Conservation (phyloP, 1,140 invertebrate genomes). For the Zaprionus tsacasi region DNA sequence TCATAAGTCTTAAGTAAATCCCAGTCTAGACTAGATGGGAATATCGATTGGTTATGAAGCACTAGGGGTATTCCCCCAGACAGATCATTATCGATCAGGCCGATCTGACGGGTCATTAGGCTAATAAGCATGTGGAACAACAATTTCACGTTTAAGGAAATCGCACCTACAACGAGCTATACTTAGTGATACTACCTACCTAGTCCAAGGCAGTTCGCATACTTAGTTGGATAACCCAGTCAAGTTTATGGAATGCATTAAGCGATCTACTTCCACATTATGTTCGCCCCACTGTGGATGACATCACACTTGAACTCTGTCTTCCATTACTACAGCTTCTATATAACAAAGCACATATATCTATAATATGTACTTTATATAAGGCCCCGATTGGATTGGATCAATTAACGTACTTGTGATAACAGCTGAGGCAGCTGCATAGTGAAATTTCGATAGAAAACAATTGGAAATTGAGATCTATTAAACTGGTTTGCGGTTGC, state of each 20-base stretch:
- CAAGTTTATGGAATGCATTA: background rate
- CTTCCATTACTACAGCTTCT: background rate
- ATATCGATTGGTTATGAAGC: too few relatives aligned
- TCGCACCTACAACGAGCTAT: background rate
- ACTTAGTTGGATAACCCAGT: background rate
- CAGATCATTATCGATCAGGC: background rate
- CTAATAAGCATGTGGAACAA: constrained; percentile 2
- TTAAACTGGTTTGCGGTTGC: constrained; percentile 1
- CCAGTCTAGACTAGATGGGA: background rate
- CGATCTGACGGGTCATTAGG: background rate
- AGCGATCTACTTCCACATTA: background rate
- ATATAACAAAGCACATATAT: background rate
- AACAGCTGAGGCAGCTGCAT: constrained; percentile 17
- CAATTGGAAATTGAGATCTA: constrained; percentile 18
- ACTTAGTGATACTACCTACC: background rate
- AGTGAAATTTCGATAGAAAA: constrained; percentile 26
- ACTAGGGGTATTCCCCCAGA: background rate
- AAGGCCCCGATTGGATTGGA: background rate
- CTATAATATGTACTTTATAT: background rate
- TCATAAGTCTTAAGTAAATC: background rate
- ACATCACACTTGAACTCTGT: background rate
- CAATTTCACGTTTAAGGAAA: background rate
- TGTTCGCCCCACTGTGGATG: background rate
- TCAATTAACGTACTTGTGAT: constrained; percentile 35
- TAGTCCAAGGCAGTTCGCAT: background rate